A percentile compares a stretch with the other conserved stretches of the same genome.
phyloP scores from a whole-genome alignment of 2,797 vertebrate genomes.

The Hoplostethus atlanticus region DNA sequence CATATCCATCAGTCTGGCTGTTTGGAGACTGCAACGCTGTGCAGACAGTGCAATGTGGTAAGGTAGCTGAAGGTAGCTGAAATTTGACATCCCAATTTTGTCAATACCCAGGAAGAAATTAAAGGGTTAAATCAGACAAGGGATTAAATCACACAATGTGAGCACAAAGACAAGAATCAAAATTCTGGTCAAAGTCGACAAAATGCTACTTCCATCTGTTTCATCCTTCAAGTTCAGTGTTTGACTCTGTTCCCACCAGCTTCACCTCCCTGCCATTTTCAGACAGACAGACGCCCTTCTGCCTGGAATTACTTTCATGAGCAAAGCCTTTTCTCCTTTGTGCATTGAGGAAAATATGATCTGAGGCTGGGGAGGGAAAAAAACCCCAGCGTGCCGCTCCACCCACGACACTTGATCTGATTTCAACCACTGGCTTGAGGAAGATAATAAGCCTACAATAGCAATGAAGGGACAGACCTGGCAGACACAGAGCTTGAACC shows the following conservation, averaged over 20 bases:
- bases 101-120: no score
- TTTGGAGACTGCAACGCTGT: not conserved
- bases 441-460: slow-evolving; percentile 19
- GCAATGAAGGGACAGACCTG: slow-evolving; percentile 36
- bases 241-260: not conserved
- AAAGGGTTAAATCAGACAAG: no score
- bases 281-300: not conserved
- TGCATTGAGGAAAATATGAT: slow-evolving; percentile 30
- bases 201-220: no score
- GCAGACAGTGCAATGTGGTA: not conserved
- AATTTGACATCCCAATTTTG: no score
- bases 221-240: not conserved
- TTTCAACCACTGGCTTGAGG: slow-evolving; percentile 31
- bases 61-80: no score
- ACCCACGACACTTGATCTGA: slow-evolving; percentile 37
- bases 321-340: not conserved
- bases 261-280: not conserved
- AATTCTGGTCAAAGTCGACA: no score
- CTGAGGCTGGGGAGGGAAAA: slow-evolving; percentile 2
- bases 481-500: not conserved
- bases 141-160: no score
- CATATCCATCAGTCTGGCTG: not conserved
- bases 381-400: not conserved
- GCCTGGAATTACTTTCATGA: slow-evolving; percentile 37
- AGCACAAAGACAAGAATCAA: no score